Conservation (phyloP, 2,113 vertebrate species). For the Nesoenas mayeri region DNA sequence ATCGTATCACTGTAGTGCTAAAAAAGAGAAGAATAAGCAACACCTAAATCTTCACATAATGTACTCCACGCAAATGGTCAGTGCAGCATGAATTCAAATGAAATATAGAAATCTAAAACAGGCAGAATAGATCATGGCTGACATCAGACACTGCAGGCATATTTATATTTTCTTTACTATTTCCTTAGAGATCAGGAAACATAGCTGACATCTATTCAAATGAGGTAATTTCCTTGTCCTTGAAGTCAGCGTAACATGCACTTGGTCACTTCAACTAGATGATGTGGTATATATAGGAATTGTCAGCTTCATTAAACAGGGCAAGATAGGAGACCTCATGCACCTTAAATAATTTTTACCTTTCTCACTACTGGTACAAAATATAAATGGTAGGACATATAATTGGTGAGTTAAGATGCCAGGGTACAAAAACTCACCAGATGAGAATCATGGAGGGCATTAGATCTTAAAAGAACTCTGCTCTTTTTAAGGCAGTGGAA, state of each 20-base stretch:
- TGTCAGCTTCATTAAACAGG: neutral
- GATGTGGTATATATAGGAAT: neutral
- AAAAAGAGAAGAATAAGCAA: neutral
- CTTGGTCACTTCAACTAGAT: neutral
- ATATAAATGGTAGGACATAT: neutral
- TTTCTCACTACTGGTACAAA: neutral
- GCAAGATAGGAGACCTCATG: neutral
- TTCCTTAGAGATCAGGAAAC: neutral
- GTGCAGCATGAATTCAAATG: constrained; percentile 29
- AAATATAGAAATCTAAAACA: constrained; percentile 13
- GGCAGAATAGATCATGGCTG: neutral
- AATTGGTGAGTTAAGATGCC: neutral
- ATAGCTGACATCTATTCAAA: neutral
- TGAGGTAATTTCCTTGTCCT: neutral
- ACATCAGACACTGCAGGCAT: neutral
- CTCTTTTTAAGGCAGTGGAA: neutral
- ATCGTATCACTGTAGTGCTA: neutral
- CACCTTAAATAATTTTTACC: neutral
- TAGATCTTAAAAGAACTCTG: neutral
- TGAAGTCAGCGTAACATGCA: neutral
- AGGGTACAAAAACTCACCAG: neutral
- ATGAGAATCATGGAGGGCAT: neutral
- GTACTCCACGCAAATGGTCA: neutral
- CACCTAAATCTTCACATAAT: constrained; percentile 21
- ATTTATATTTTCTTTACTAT: constrained; percentile 13